A percentile compares a stretch with the other conserved stretches of the same genome.
Evolutionary conservation across 1,140 invertebrate species (phyloP).

Genomic region (Drosophila repleta): DNA sequence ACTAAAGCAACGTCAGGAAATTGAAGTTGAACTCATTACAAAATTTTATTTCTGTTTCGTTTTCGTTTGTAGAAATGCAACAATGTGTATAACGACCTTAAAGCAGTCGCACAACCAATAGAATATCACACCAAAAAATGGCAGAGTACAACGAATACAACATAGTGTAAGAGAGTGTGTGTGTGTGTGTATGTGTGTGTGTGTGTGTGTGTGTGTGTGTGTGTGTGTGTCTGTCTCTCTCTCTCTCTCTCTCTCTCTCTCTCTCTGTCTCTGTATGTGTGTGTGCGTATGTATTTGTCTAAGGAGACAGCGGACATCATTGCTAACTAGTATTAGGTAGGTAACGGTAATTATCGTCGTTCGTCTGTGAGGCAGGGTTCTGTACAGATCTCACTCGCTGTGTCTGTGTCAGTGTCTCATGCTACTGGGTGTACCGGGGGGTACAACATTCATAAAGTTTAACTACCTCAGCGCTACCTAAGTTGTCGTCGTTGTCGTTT

Average conservation of each 20-base stretch:
- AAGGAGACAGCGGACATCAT: slow-evolving; percentile 66
- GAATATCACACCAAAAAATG: slow-evolving; percentile 83
- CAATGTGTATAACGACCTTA: slow-evolving; percentile 76
- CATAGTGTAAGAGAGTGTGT: slow-evolving; percentile 53
- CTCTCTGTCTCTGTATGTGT: no score
- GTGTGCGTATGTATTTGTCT: slow-evolving; percentile 20
- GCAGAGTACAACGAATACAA: slow-evolving; percentile 78
- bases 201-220: slow-evolving; percentile 20
- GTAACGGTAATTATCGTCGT: slow-evolving; percentile 34
- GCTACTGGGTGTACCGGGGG: slow-evolving; percentile 60
- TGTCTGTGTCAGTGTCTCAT: no score
- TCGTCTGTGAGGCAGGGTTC: slow-evolving; percentile 50
- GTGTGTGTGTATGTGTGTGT: slow-evolving; percentile 30
- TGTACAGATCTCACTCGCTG: slow-evolving; percentile 63
- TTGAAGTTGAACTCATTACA: slow-evolving; percentile 59
- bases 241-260: no score
- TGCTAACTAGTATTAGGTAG: slow-evolving; percentile 68
- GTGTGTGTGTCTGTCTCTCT: slow-evolving; percentile 17
- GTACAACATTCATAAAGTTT: slow-evolving; percentile 80
- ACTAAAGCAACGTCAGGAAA: slow-evolving; percentile 75
- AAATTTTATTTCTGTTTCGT: slow-evolving; percentile 43
- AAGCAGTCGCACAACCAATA: slow-evolving; percentile 81
- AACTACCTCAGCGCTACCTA: slow-evolving; percentile 77
- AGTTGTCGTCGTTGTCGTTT: slow-evolving; percentile 77
- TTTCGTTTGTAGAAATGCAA: slow-evolving; percentile 70